These are phyloP conservation scores for Trichomycterus rosablanca DNA, from an alignment of 2,113 vertebrate genomes.

Conservation along the genomic window DNA sequence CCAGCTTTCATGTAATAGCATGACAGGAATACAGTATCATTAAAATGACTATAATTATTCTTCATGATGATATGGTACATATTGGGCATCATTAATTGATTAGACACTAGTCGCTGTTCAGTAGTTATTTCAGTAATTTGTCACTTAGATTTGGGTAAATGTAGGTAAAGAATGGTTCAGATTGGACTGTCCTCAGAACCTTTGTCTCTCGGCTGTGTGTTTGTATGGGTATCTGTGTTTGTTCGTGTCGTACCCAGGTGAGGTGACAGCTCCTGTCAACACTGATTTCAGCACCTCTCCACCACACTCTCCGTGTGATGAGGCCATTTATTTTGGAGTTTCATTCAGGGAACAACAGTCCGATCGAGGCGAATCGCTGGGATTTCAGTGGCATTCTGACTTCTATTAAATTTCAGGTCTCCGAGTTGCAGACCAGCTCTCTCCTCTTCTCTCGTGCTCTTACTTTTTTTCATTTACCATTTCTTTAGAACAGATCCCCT, in stretches of 20 bases:
- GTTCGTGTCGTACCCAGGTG: neutral
- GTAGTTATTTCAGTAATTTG: too few species aligned
- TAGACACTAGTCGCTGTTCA: too few species aligned
- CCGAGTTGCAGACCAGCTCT: constrained; percentile 24
- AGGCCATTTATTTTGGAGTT: constrained; percentile 40
- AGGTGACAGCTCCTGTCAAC: constrained; percentile 26
- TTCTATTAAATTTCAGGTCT: constrained; percentile 37
- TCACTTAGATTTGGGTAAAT: too few species aligned
- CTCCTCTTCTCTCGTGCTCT: neutral
- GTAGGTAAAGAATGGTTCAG: too few species aligned
- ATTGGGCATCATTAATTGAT: too few species aligned
- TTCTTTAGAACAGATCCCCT: constrained; percentile 17
- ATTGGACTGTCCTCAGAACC: too few species aligned
- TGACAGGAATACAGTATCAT: too few species aligned
- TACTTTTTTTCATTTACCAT: too few species aligned
- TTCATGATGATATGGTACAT: too few species aligned
- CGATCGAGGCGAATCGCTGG: constrained; percentile 30
- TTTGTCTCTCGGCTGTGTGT: too few species aligned
- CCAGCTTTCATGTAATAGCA: too few species aligned
- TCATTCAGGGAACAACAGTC: constrained; percentile 36
- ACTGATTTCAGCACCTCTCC: constrained; percentile 31
- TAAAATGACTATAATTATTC: too few species aligned
- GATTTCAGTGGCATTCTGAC: constrained; percentile 24
- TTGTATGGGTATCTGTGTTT: constrained; percentile 11
- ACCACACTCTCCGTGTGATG: constrained; percentile 28